Percentiles rank a stretch among this genome's conserved stretches.
Conservation (phyloP, 37 sponge, comb jelly and placozoan genomes). For the Haliclona indistincta region DNA sequence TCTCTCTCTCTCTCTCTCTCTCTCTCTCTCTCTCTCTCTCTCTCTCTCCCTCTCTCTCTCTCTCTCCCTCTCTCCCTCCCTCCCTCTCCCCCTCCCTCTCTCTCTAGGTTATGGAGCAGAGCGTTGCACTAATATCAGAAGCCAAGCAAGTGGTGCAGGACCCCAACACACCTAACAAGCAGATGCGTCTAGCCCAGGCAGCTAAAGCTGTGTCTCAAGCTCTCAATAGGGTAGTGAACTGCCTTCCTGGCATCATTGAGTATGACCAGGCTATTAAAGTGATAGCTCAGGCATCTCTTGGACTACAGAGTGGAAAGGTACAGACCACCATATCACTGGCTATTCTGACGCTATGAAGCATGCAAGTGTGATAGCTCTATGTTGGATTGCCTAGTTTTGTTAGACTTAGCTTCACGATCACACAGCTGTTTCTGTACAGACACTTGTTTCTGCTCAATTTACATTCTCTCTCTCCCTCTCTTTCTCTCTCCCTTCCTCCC, state of each 20-base stretch:
- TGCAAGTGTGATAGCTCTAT: no score
- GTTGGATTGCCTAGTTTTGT: no score
- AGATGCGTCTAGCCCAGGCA: slow-evolving; percentile 82
- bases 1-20: not conserved
- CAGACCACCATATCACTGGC: no score
- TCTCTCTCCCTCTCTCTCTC: not conserved
- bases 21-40: slow-evolving; percentile 7
- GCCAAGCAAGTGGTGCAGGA: slow-evolving; percentile 76
- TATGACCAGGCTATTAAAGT: slow-evolving; percentile 97
- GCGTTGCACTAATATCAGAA: slow-evolving; percentile 70
- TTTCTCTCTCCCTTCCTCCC: not conserved
- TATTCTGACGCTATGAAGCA: no score
- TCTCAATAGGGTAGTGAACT: slow-evolving; percentile 91
- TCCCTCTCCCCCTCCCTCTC: not conserved
- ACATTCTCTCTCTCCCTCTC: not conserved
- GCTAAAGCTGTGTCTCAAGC: slow-evolving; percentile 97
- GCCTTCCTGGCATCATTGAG: slow-evolving; percentile 95
- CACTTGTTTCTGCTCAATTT: not conserved
- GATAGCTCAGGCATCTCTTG: slow-evolving; percentile 86
- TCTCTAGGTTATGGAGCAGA: slow-evolving; percentile 77
- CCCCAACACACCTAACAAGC: slow-evolving; percentile 82
- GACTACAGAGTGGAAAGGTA: slow-evolving; percentile 59
- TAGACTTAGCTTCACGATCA: no score
- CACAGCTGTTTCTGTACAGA: no score
- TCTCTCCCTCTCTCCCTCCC: not conserved